Percentiles rank a stretch among this genome's conserved stretches.
These are phyloP conservation scores for Isurus oxyrinchus DNA, from an alignment of 2,113 vertebrate species.

Conservation along the genomic window DNA sequence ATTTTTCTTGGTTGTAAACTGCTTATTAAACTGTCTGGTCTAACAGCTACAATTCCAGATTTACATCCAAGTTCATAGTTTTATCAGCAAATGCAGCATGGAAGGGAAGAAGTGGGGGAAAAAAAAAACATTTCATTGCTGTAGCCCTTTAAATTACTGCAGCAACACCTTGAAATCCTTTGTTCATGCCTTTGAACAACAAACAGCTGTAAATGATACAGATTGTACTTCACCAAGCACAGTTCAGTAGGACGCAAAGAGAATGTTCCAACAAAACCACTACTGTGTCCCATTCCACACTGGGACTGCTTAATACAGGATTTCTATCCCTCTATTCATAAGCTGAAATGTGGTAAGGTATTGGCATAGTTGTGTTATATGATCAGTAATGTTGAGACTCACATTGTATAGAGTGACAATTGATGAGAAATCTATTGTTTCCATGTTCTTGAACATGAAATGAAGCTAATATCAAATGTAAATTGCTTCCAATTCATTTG, in stretches of 20 bases:
- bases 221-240: neutral
- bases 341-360: neutral
- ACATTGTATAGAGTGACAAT: neutral
- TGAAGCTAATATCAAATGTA: conserved; percentile 20
- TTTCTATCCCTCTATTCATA: neutral
- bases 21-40: neutral
- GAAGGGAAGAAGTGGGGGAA: neutral
- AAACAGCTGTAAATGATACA: neutral
- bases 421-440: conserved; percentile 8
- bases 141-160: neutral
- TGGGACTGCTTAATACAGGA: neutral
- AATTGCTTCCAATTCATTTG: neutral
- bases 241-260: neutral
- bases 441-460: neutral
- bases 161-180: neutral
- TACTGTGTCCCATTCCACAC: neutral
- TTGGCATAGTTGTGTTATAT: neutral
- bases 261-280: neutral
- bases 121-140: no score
- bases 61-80: neutral
- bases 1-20: neutral
- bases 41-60: neutral
- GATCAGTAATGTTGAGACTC: neutral
- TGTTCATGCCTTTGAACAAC: neutral
- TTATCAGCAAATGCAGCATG: neutral